A percentile compares a stretch with the other conserved stretches of the same genome.
phyloP scores from a whole-genome alignment of 1,140 invertebrate genomes.

The Drosophila prosaltans region DNA sequence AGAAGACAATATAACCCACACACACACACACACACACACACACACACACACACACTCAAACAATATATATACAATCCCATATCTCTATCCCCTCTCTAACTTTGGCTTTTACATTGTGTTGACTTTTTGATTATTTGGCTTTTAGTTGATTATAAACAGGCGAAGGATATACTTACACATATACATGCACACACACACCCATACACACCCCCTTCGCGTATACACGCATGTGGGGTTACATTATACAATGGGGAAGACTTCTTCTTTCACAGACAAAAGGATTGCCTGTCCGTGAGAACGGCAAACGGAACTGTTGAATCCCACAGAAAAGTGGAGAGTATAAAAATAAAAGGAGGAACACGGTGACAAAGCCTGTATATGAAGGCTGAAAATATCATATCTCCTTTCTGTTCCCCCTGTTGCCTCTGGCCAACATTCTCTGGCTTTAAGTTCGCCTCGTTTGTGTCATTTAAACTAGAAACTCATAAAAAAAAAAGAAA shows the following conservation, averaged over 20 bases:
- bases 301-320: constrained; percentile 63
- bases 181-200: neutral
- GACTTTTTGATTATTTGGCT: constrained; percentile 79
- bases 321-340: constrained; percentile 8
- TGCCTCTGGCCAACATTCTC: constrained; percentile 21
- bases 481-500: constrained; percentile 47
- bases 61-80: neutral
- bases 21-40: neutral
- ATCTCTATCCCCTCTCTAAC: constrained; percentile 26
- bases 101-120: constrained; percentile 53
- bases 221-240: constrained; percentile 27
- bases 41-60: neutral
- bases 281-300: constrained; percentile 43
- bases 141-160: constrained; percentile 78
- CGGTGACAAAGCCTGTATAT: constrained; percentile 35
- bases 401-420: constrained; percentile 10
- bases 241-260: constrained; percentile 37
- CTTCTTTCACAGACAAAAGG: constrained; percentile 49
- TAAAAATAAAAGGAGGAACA: constrained; percentile 27
- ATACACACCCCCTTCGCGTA: constrained; percentile 2
- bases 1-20: neutral
- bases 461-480: constrained; percentile 52
- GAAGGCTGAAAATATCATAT: constrained; percentile 38
- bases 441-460: constrained; percentile 58
- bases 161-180: constrained; percentile 31